Evolutionary conservation across 2,113 vertebrate genomes (phyloP).

Genomic region (Chaetops frenatus): DNA sequence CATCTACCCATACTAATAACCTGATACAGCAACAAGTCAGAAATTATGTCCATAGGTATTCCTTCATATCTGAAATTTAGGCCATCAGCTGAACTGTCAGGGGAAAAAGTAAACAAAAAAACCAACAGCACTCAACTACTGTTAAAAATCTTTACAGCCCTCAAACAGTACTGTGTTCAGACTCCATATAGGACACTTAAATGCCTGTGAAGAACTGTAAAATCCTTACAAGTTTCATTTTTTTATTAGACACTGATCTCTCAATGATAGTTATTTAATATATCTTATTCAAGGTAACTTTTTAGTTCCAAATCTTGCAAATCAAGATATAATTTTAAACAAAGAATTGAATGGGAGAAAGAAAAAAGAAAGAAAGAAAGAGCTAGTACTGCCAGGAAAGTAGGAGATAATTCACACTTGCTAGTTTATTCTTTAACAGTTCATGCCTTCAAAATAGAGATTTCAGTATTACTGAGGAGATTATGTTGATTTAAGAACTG

Average conservation of each 20-base stretch:
- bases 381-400: not conserved
- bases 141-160: not conserved
- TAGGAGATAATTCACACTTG: not conserved
- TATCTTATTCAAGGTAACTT: not conserved
- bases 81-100: not conserved
- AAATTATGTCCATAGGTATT: not conserved
- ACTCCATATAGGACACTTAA: not conserved
- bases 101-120: not conserved
- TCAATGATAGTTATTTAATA: not conserved
- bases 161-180: not conserved
- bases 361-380: rapidly evolving
- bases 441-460: not conserved
- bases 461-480: not conserved
- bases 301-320: not conserved
- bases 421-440: not conserved
- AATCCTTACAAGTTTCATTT: not conserved
- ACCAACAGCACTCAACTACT: not conserved
- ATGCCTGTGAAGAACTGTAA: not conserved
- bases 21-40: not conserved
- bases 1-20: not conserved
- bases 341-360: not conserved
- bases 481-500: not conserved
- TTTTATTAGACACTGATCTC: not conserved
- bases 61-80: not conserved
- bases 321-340: not conserved